Percentiles rank a stretch among this genome's conserved stretches.
These are phyloP conservation scores for Toxonevra muliebris DNA, from an alignment of 2,888 invertebrate genomes.

Conservation along the genomic window DNA sequence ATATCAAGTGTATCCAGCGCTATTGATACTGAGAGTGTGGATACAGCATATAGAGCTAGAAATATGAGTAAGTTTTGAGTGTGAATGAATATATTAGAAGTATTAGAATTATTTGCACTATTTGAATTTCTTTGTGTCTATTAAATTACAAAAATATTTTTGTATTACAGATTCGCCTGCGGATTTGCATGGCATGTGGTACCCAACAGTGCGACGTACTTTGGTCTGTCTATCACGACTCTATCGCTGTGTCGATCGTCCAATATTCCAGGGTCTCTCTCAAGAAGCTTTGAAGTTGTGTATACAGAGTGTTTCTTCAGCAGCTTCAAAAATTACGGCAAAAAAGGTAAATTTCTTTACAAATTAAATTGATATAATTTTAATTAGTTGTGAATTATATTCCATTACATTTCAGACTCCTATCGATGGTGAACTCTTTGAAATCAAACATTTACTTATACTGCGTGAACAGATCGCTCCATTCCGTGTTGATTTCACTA, in stretches of 20 bases:
- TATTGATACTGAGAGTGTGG: slow-evolving; percentile 76
- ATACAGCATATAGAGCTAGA: slow-evolving; percentile 54
- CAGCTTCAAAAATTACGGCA: slow-evolving; percentile 80
- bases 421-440: slow-evolving; percentile 96
- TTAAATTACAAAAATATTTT: neutral
- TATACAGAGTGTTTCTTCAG: slow-evolving; percentile 86
- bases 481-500: slow-evolving; percentile 93
- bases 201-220: slow-evolving; percentile 95
- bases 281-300: slow-evolving; percentile 95
- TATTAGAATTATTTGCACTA: neutral
- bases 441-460: slow-evolving; percentile 97
- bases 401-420: slow-evolving; percentile 66
- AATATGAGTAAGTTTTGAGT: slow-evolving; percentile 56
- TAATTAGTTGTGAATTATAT: too few species aligned
- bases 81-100: slow-evolving; percentile 24
- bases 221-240: slow-evolving; percentile 93
- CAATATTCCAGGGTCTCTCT: slow-evolving; percentile 95
- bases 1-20: slow-evolving; percentile 74
- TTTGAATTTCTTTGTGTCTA: too few species aligned
- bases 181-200: slow-evolving; percentile 99
- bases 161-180: slow-evolving; percentile 78
- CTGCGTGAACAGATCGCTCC: slow-evolving; percentile 98
- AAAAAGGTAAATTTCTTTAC: slow-evolving; percentile 68
- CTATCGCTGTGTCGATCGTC: slow-evolving; percentile 87
- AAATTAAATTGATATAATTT: neutral